These are phyloP conservation scores for Aegithalos caudatus DNA, from an alignment of 2,113 vertebrate species.

Conservation along the genomic window DNA sequence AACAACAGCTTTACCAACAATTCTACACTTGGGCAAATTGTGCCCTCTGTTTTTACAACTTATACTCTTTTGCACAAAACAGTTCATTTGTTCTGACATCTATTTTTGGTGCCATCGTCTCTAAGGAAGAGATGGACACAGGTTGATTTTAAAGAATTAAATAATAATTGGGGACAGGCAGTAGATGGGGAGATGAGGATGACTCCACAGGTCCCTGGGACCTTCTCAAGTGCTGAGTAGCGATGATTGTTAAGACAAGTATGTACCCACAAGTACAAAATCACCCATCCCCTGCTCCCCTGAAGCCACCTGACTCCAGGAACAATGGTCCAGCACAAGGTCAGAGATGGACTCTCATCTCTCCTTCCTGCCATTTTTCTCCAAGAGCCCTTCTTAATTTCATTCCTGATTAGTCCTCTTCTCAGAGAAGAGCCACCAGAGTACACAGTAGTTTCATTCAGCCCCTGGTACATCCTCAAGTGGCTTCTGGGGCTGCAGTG, in stretches of 20 bases:
- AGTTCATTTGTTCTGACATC: neutral
- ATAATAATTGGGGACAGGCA: neutral
- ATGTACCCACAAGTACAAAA: neutral
- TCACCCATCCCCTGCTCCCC: neutral
- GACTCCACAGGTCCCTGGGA: rapidly evolving
- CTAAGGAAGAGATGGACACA: neutral
- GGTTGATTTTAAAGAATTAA: neutral
- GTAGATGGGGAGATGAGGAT: neutral
- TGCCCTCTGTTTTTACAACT: neutral
- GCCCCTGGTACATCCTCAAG: neutral
- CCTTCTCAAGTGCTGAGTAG: neutral
- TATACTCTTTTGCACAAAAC: neutral
- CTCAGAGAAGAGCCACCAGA: neutral
- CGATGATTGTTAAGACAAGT: neutral
- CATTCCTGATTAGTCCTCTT: neutral
- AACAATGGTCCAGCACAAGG: neutral
- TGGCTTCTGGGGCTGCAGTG: neutral
- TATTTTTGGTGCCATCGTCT: neutral
- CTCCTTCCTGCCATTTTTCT: neutral
- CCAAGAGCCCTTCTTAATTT: neutral
- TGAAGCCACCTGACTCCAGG: neutral
- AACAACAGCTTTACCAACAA: neutral
- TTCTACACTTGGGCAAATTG: neutral
- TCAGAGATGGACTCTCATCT: neutral
- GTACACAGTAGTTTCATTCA: neutral